A percentile compares a stretch with the other conserved stretches of the same genome.
phyloP scores from a whole-genome alignment of 2,113 vertebrate species.

The Hystrix brachyura region DNA sequence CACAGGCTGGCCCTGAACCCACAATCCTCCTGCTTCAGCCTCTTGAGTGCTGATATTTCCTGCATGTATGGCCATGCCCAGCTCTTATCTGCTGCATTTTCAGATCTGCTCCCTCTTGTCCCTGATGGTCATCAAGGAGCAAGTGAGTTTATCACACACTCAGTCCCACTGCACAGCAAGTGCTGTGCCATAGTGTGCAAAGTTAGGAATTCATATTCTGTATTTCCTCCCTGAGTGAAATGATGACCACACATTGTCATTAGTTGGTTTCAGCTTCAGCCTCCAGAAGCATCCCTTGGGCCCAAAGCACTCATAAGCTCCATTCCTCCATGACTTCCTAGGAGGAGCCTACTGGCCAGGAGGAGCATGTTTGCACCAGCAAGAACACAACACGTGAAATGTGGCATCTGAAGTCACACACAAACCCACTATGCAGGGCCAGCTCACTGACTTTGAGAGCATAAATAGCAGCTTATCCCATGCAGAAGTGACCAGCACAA shows the following conservation, averaged over 20 bases:
- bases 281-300: no score
- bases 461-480: accelerated
- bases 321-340: accelerated
- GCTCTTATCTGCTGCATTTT: background rate
- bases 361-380: accelerated
- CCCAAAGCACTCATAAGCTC: no score
- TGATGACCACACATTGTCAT: accelerated
- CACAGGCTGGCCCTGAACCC: background rate
- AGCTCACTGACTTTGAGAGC: accelerated
- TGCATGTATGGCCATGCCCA: background rate
- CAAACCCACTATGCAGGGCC: background rate
- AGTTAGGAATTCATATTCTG: accelerated
- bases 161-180: accelerated
- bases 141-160: background rate
- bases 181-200: accelerated
- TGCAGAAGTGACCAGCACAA: no score
- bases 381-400: accelerated
- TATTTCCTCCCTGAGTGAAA: no score
- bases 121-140: background rate
- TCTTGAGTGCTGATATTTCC: background rate
- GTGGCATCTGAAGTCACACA: background rate
- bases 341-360: background rate
- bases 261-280: background rate
- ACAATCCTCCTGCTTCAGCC: background rate
- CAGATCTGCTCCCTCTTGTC: background rate